Conservation (phyloP, 2,888 invertebrate genomes). For the Disparrhopalites patrizii region DNA sequence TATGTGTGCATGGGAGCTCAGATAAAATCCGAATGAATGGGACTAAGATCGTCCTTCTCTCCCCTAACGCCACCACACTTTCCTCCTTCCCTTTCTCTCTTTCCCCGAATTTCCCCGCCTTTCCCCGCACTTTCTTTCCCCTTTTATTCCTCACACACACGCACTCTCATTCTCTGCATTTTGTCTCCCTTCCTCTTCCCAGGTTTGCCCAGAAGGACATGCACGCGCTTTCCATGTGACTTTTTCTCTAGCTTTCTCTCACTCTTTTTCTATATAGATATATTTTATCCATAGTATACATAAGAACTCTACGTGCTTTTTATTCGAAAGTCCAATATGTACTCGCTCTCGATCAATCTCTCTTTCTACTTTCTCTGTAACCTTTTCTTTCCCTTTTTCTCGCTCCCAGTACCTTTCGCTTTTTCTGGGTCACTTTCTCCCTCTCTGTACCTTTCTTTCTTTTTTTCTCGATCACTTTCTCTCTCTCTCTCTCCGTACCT, state of each 20-base stretch:
- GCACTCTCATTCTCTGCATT: neutral
- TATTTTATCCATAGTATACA: neutral
- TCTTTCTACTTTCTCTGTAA: too few species aligned
- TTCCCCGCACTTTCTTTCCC: neutral
- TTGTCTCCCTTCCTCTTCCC: neutral
- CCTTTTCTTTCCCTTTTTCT: too few species aligned
- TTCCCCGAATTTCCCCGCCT: neutral
- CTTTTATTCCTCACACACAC: neutral
- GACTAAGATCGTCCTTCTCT: constrained; percentile 17
- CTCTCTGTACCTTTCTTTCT: too few species aligned
- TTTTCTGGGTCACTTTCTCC: too few species aligned
- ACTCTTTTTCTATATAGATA: neutral
- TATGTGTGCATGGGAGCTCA: constrained; percentile 14
- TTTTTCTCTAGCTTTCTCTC: too few species aligned
- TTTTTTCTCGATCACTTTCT: too few species aligned
- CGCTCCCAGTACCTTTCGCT: too few species aligned
- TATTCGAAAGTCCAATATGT: too few species aligned
- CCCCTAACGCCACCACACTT: neutral
- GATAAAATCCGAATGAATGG: constrained; percentile 23
- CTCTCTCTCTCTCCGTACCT: too few species aligned
- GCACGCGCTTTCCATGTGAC: neutral
- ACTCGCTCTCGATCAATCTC: too few species aligned
- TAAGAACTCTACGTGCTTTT: neutral
- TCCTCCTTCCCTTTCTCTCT: neutral
- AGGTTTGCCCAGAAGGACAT: neutral